Percentiles rank a stretch among this genome's conserved stretches.
Conservation (phyloP, 2,113 vertebrate genomes). For the Notothenia rossii region DNA sequence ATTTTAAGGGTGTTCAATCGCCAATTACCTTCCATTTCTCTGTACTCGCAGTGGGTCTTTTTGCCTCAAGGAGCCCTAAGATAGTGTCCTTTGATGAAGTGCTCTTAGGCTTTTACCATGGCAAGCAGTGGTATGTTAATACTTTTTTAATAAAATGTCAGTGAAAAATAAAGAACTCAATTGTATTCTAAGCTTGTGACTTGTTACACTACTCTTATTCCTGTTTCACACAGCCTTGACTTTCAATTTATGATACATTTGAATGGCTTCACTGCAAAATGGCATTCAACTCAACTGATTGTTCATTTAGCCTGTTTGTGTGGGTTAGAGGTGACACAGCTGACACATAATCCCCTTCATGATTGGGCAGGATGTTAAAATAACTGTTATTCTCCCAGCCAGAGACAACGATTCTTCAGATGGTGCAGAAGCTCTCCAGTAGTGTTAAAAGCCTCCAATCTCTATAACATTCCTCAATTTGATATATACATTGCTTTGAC, state of each 20-base stretch:
- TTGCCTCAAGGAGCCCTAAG: background rate
- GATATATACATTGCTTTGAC: slow-evolving; percentile 37
- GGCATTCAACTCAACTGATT: background rate
- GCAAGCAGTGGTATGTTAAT: background rate
- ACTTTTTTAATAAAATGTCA: background rate
- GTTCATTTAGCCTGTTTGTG: slow-evolving; percentile 35
- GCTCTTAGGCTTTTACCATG: background rate
- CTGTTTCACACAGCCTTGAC: background rate
- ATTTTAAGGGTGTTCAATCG: background rate
- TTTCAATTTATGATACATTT: background rate
- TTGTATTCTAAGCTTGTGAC: too few species aligned
- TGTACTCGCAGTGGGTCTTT: background rate
- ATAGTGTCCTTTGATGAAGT: slow-evolving; percentile 3
- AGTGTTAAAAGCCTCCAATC: slow-evolving; percentile 4
- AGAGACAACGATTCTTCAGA: slow-evolving; percentile 27
- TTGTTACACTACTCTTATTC: too few species aligned
- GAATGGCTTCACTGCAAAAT: background rate
- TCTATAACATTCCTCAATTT: slow-evolving; percentile 40
- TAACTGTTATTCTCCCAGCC: slow-evolving; percentile 6
- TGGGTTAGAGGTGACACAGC: slow-evolving; percentile 33
- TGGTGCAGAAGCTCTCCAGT: background rate
- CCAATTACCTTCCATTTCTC: background rate
- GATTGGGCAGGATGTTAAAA: slow-evolving; percentile 44
- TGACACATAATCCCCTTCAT: slow-evolving; percentile 30
- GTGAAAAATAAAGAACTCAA: too few species aligned